A percentile compares a stretch with the other conserved stretches of the same genome.
Evolutionary conservation across 1,140 invertebrate species (phyloP).

Genomic region (Zaprionus kolodkinae): DNA sequence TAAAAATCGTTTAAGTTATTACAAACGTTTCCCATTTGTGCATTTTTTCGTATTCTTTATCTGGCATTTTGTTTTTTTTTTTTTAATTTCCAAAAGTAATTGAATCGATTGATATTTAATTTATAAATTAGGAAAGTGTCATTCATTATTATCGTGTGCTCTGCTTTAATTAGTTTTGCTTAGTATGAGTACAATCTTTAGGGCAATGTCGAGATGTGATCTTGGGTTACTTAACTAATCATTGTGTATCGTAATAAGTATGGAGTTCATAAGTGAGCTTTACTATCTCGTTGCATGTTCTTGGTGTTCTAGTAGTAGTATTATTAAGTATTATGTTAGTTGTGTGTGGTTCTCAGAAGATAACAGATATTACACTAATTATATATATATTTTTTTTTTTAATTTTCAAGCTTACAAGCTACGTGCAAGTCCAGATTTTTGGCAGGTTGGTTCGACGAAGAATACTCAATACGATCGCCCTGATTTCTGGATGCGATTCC

Average conservation of each 20-base stretch:
- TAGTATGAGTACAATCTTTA: slow-evolving; percentile 28
- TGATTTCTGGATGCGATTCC: background rate
- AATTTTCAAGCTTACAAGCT: slow-evolving; percentile 28
- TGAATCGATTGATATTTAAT: slow-evolving; percentile 47
- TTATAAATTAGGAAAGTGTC: slow-evolving; percentile 49
- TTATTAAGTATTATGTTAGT: slow-evolving; percentile 43
- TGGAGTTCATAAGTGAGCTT: slow-evolving; percentile 68
- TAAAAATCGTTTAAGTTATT: slow-evolving; percentile 71
- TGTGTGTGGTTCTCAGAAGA: slow-evolving; percentile 19
- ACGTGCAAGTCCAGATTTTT: slow-evolving; percentile 39
- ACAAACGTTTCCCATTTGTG: slow-evolving; percentile 34
- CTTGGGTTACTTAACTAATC: slow-evolving; percentile 33
- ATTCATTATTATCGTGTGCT: slow-evolving; percentile 13
- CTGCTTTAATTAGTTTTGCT: slow-evolving; percentile 27
- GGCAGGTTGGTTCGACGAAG: slow-evolving; percentile 46
- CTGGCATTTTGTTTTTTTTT: background rate
- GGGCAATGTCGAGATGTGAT: slow-evolving; percentile 33
- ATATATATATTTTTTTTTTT: slow-evolving; percentile 2
- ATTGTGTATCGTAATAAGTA: slow-evolving; percentile 41
- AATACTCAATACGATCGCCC: slow-evolving; percentile 14
- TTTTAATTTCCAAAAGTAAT: slow-evolving; percentile 38
- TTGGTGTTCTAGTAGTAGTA: slow-evolving; percentile 62
- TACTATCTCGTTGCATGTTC: slow-evolving; percentile 70
- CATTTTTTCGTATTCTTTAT: background rate
- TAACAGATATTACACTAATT: slow-evolving; percentile 28